Base-by-base conservation (phyloP, 2,888 invertebrate genomes). In the Polydrusus cervinus region DNA sequence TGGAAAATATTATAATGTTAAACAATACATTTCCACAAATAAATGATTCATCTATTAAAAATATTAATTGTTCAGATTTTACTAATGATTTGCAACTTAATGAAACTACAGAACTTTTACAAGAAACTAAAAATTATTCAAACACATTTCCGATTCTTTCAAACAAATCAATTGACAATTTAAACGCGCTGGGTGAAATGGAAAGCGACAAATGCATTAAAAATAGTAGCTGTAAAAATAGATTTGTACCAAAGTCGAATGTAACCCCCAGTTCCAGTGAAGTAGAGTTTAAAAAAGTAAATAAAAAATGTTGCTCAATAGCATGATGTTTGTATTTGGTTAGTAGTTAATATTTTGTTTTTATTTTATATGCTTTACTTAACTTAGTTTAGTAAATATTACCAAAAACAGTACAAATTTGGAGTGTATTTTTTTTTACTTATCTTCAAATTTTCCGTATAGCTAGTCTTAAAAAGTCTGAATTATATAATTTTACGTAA, bases 1-100 rank as follows among this genome's bases (percentile, higher is more conserved):
- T 93, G 76, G 91, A 90, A 83, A 86, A 89, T 79, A 89, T 89
- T 69, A 79, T 87, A 49, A 60, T 49, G 53, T 49, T 57, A 65
- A 71, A 61, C n/a, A 66, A 75, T 45, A 57, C 20, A n/a, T 57
- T 82, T 34, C 81, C 80, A 64, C 49, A 81, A 55, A 82, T 84
- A 76, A 81, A 80, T 65, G 80, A 85, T 47, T 84, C 84, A 8
- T 81, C 81, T 13, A 84, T 85, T 30, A 83, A 84, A 68, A 81
- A 82, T 75, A 64, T 57, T 75, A 68, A 64, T 25, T 47, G 55
- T 20, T 65, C 47, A 70, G 60, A 60, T 53, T 66, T 49, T 25
- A 43, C 68, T 55, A 40, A 53, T 18, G 47, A 25, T 25, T 34
- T 38, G 16, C 13, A 25, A 34, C 14, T 11, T 20, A 34, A 60